Base-by-base conservation (phyloP, 1,140 invertebrate genomes). In the Drosophila fuyamai region DNA sequence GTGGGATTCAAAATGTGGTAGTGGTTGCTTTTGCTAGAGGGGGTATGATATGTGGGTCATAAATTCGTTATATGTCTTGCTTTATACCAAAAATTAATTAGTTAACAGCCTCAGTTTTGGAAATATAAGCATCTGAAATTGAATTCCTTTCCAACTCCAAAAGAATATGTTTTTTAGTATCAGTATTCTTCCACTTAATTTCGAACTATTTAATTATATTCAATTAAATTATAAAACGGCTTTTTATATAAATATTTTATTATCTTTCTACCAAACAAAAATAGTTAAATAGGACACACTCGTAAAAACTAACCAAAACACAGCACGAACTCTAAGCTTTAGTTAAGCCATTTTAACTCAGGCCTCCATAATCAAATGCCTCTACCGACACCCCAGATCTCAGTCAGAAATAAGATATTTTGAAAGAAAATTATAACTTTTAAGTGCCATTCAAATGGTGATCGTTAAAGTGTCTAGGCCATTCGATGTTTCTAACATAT, bases 351-450 rank as follows among this genome's bases (percentile, higher is more conserved):
- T 76, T 67, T 72, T 43, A 48, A 55, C 29, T 9, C 38, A 44
- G 56, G 77, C 74, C 68, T 46, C 61, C 70, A 82, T 73, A 61
- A 66, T 76, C 63, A 86, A 81, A 81, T 65, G 78, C 14, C 27
- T 27, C 46, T 47, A 47, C 32, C 51, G 27, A 43, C 59, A 27
- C 40, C 36, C 36, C 57, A 60, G 77, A 68, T 58, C 12, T 16
- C 29, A 50, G 44, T 35, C 41, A 54, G 55, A 36, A 70, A 72
- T 88, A 79, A 88, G 81, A 86, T 74, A 80, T 86, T 88, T 88
- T 66, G 53, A 88, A 77, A 88, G 84, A 62, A 79, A 86, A 89
- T 88, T 82, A 88, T 88, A 82, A 82, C 82, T 88, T 86, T 82
- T 79, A 79, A 62, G 56, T 54, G 51, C 46, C 61, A 79, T 67